Conservation (phyloP, 30 jellyfish, hydroid and myxozoan genomes). For the Morbakka virulenta region DNA sequence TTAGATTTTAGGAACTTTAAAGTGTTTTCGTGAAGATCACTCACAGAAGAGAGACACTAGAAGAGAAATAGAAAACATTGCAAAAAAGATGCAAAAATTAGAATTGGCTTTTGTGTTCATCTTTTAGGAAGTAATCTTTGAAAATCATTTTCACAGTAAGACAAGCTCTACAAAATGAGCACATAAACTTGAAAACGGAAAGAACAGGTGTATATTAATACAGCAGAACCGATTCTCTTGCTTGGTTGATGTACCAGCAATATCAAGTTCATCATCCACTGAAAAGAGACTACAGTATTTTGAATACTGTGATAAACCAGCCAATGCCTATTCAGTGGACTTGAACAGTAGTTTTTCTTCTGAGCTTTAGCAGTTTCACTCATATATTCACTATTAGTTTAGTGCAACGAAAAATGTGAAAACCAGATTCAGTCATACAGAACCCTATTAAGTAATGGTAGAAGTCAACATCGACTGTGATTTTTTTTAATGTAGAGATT, state of each 20-base stretch:
- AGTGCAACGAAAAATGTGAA: constrained; percentile 17
- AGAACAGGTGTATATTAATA: neutral
- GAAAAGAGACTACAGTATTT: neutral
- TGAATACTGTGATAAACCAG: constrained; percentile 15
- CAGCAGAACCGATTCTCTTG: neutral
- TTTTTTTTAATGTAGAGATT: constrained; percentile 12
- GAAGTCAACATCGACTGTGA: constrained; percentile 23
- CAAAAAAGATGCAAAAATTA: no score
- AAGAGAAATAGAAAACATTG: no score
- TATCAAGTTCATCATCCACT: neutral
- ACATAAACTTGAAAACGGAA: no score
- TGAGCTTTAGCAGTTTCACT: constrained; percentile 20
- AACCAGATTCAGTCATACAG: neutral
- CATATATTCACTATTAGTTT: neutral
- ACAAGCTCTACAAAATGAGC: no score
- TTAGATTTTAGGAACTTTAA: no score
- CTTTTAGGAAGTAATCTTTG: no score
- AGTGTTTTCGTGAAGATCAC: no score
- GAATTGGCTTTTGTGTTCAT: no score
- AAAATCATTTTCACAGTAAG: no score
- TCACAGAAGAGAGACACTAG: no score
- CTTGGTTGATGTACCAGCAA: neutral
- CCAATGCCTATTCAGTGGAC: neutral
- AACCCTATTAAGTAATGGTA: neutral
- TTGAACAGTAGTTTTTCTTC: constrained; percentile 25